phyloP scores from a whole-genome alignment of 2,797 vertebrate genomes.

The Myioborus miniatus region DNA sequence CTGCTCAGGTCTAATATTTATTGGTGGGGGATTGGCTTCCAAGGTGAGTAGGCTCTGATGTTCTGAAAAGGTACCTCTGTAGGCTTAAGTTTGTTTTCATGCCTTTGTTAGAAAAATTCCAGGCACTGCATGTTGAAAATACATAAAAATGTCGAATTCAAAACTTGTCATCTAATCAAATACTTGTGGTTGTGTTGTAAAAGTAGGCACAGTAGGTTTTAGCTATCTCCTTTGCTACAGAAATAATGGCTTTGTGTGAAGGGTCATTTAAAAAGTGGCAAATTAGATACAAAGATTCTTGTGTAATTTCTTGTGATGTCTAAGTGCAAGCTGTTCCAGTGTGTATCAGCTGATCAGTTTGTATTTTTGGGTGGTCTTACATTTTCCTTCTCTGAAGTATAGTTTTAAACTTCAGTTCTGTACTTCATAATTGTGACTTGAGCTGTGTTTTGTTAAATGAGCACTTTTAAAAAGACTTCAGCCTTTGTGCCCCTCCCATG shows the following conservation, averaged over 20 bases:
- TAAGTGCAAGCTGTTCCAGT: not conserved
- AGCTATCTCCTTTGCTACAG: not conserved
- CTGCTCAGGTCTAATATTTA: not conserved
- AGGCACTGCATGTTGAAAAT: not conserved
- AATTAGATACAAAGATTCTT: not conserved
- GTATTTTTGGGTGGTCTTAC: not conserved
- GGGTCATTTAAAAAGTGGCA: not conserved
- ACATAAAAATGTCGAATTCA: not conserved
- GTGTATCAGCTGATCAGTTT: not conserved
- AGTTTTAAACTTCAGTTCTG: not conserved
- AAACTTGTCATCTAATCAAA: not conserved
- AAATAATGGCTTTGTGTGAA: not conserved
- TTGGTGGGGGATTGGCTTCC: not conserved
- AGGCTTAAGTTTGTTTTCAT: not conserved
- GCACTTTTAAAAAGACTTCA: not conserved
- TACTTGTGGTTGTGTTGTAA: not conserved
- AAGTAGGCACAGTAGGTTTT: not conserved
- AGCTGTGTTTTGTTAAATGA: not conserved
- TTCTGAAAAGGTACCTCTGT: not conserved
- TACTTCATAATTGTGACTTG: not conserved
- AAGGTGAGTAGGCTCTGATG: not conserved
- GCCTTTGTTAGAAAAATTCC: not conserved
- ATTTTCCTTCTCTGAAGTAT: not conserved
- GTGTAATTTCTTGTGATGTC: not conserved
- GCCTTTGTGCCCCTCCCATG: conserved; percentile 5